These are phyloP conservation scores for Pithys albifrons DNA, from an alignment of 2,113 vertebrate genomes.

Conservation along the genomic window DNA sequence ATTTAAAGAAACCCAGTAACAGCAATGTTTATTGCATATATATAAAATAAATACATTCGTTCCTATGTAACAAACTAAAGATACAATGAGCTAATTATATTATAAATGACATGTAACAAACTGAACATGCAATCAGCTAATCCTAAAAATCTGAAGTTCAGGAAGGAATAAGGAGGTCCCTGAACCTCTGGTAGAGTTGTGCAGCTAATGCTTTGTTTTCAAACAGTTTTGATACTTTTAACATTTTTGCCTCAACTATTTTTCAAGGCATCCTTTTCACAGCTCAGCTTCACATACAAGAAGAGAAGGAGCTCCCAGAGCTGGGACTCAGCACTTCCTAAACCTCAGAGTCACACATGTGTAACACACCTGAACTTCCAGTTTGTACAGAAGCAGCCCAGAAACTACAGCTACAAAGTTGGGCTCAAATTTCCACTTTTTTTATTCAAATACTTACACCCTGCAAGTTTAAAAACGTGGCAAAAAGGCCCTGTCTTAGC, in stretches of 20 bases:
- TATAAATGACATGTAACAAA: background rate
- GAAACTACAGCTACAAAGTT: background rate
- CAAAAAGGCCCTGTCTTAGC: background rate
- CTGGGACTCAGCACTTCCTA: background rate
- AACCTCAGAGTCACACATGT: rapidly evolving
- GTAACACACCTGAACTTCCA: background rate
- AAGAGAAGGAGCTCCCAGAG: background rate
- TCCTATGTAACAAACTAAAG: background rate
- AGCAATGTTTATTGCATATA: background rate
- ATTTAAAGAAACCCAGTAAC: background rate
- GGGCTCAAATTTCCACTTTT: background rate
- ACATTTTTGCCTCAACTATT: background rate
- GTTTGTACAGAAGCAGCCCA: background rate
- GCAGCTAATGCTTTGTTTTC: background rate
- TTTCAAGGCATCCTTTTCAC: background rate
- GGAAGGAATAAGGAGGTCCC: background rate
- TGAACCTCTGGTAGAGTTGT: background rate
- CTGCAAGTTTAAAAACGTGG: background rate
- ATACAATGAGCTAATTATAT: background rate
- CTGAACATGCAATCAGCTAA: background rate
- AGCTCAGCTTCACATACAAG: background rate
- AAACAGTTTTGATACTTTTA: background rate
- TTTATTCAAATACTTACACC: background rate
- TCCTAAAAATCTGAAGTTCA: background rate
- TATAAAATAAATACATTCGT: background rate